phyloP scores from a whole-genome alignment of 2,797 vertebrate genomes.

The Danio aesculapii region DNA sequence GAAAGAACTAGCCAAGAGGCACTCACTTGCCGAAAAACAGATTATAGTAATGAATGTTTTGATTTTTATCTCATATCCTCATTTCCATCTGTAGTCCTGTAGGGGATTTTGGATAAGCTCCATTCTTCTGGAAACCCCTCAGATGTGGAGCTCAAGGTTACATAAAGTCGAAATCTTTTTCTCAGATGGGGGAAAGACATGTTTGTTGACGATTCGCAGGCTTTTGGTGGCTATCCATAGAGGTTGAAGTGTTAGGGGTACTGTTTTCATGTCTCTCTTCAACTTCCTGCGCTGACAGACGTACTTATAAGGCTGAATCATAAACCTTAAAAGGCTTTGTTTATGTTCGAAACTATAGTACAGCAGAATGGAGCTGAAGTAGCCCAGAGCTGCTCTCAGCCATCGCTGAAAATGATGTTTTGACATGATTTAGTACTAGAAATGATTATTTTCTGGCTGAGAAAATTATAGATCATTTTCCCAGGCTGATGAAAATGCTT shows the following conservation, averaged over 20 bases:
- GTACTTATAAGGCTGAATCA: constrained; percentile 69
- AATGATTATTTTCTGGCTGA: constrained; percentile 15
- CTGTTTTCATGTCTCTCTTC: constrained; percentile 47
- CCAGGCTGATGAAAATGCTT: constrained; percentile 35
- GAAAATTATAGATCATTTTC: constrained; percentile 29
- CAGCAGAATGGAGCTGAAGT: constrained; percentile 64
- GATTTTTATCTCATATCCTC: constrained; percentile 80
- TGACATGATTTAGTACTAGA: constrained; percentile 6
- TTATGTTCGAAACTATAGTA: constrained; percentile 72
- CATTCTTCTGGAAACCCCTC: constrained; percentile 70
- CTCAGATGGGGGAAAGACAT: constrained; percentile 48
- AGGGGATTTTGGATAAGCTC: constrained; percentile 71
- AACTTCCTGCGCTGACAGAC: constrained; percentile 78
- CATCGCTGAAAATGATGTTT: constrained; percentile 11
- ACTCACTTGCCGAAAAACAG: constrained; percentile 63
- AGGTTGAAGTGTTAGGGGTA: not conserved
- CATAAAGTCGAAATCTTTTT: constrained; percentile 26
- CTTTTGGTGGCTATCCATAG: constrained; percentile 11
- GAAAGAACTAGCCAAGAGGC: constrained; percentile 65
- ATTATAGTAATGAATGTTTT: constrained; percentile 73
- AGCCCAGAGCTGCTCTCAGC: constrained; percentile 58
- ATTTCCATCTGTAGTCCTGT: constrained; percentile 76
- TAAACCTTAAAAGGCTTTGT: constrained; percentile 74
- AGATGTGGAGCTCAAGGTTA: constrained; percentile 68
- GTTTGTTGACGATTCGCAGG: not conserved